A percentile compares a stretch with the other conserved stretches of the same genome.
phyloP scores from a whole-genome alignment of 2,797 vertebrate species.

The Rousettus madagascariensis region DNA sequence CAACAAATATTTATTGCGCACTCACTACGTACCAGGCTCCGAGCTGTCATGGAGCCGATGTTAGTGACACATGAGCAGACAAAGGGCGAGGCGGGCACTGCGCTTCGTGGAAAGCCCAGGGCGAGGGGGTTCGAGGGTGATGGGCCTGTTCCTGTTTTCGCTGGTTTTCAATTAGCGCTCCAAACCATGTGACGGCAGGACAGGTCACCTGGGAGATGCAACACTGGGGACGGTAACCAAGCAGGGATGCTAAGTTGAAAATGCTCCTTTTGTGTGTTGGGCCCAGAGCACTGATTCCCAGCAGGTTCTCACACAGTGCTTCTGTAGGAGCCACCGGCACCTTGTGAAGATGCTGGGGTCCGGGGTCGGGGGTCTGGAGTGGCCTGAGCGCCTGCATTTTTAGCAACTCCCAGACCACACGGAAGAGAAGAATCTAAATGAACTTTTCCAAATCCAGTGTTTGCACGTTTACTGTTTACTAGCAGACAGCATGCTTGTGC shows the following conservation, averaged over 20 bases:
- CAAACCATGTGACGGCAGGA: background rate
- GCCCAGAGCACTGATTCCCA: background rate
- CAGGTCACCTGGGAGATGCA: background rate
- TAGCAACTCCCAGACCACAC: background rate
- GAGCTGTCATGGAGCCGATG: background rate
- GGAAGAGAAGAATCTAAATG: rapidly evolving
- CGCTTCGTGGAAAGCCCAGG: no score
- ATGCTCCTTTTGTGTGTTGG: rapidly evolving
- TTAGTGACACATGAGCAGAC: background rate
- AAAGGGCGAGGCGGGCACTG: background rate
- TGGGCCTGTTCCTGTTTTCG: background rate
- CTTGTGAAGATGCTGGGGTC: background rate
- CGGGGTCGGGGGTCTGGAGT: background rate
- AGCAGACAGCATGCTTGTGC: rapidly evolving
- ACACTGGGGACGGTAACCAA: background rate
- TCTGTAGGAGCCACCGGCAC: background rate
- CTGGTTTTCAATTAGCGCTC: background rate
- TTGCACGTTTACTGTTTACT: no score
- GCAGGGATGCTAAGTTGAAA: background rate
- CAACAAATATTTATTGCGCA: no score
- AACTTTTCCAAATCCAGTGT: background rate
- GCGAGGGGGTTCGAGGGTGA: background rate
- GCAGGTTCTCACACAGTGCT: background rate
- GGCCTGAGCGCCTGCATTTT: background rate
- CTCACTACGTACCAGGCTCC: background rate